These are phyloP conservation scores for Petrocephalus sullivani DNA, from an alignment of 2,797 vertebrate genomes.

Conservation along the genomic window DNA sequence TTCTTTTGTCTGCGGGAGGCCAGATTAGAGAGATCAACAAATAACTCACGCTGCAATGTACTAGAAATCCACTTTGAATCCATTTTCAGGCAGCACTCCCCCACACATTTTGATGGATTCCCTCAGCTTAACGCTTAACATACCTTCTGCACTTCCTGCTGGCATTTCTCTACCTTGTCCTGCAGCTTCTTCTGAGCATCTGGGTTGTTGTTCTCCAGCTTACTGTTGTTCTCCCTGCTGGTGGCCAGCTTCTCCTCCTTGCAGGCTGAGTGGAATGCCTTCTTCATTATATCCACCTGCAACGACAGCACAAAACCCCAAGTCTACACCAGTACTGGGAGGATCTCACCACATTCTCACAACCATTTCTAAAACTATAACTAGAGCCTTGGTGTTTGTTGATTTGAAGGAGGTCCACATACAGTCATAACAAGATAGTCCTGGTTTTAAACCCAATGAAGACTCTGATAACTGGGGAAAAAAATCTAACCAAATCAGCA, in stretches of 20 bases:
- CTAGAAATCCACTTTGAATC: not conserved
- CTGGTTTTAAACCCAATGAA: not conserved
- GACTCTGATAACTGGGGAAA: not conserved
- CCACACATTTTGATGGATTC: not conserved
- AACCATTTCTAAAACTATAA: not conserved
- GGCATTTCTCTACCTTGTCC: conserved; percentile 95
- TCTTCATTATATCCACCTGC: conserved; percentile 80
- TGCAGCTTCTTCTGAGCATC: conserved; percentile 92
- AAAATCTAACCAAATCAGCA: not conserved
- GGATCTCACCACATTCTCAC: too few species aligned
- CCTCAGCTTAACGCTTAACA: not conserved
- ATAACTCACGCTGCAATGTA: not conserved
- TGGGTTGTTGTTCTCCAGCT: conserved; percentile 85
- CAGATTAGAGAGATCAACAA: not conserved
- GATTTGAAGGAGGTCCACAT: not conserved
- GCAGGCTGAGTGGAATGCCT: conserved; percentile 82
- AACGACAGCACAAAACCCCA: not conserved
- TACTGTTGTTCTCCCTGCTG: conserved; percentile 84
- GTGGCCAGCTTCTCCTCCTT: conserved; percentile 92
- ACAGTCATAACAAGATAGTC: not conserved
- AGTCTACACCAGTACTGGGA: not conserved
- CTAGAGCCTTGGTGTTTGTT: not conserved
- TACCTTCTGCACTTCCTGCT: conserved; percentile 93
- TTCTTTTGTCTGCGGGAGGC: conserved; percentile 73
- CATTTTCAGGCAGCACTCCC: not conserved